Evolutionary conservation across 2,797 vertebrate genomes (phyloP).

Genomic region (Urocyon cinereoargenteus): DNA sequence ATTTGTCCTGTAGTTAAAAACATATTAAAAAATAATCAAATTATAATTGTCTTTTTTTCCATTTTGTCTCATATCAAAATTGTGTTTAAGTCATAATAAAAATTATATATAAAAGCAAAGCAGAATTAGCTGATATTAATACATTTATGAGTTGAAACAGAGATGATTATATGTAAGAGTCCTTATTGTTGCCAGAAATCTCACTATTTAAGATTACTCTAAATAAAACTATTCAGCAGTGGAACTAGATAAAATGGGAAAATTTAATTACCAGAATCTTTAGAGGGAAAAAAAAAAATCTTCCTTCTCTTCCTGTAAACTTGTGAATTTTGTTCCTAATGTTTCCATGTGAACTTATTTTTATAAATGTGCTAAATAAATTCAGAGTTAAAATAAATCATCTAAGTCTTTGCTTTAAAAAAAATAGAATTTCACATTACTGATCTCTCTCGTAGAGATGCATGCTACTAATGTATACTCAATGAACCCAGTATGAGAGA

Average conservation of each 20-base stretch:
- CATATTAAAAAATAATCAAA: neutral
- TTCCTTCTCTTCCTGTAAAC: constrained; percentile 59
- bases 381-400: constrained; percentile 75
- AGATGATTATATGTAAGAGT: neutral
- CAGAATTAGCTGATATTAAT: neutral
- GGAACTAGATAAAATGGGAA: constrained; percentile 9
- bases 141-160: neutral
- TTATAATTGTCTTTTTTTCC: neutral
- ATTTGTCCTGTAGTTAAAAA: neutral
- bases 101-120: neutral
- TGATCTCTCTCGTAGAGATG: neutral
- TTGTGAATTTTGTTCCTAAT: constrained; percentile 72
- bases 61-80: constrained; percentile 18
- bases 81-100: neutral
- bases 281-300: neutral
- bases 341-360: constrained; percentile 78
- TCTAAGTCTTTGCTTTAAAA: constrained; percentile 46
- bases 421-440: constrained; percentile 4
- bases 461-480: neutral
- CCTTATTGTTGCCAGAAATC: neutral
- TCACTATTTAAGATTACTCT: neutral
- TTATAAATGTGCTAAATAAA: constrained; percentile 80
- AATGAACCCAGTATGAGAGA: neutral
- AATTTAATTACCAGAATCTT: constrained; percentile 12
- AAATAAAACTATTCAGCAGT: neutral